Evolutionary conservation across 2,113 vertebrate species (phyloP), one percentile per base, ranked within the genome.

Genomic region (Leuciscus idus): DNA sequence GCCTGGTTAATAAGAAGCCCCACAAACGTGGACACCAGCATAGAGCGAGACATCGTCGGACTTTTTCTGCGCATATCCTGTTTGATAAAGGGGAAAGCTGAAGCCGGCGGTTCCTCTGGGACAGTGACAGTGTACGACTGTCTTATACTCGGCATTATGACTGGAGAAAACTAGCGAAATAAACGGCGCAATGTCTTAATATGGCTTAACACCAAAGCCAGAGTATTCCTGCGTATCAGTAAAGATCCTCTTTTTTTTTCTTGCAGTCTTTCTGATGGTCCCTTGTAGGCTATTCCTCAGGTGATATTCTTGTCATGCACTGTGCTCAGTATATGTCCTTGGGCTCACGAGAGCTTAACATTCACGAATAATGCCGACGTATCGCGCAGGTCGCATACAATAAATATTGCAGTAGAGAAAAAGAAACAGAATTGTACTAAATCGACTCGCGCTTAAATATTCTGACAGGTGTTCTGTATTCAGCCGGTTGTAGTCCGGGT

Each of bases 1-100:
- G 96, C 96, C 93, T 97, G 97, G 95, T 97, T 97, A 94, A 99
- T 96, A 89, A 99, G 96, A 61, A 99, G 95, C 84, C 97, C 97
- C 92, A 97, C 96, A 92, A 98, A 97, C 4, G 96, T 96, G 85
- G 97, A 97, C 85, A 98, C 94, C 92, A 99, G 94, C 93, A 96
- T 90, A 59, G 97, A 97, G 6, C 96, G 96, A 8, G 97, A 96
- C 81, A 97, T 88, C 0, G 93, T 82, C 59, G 92, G 90, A 55
- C 88, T 28, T 91, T 95, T 95, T 50, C 93, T 89, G 70, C 96
- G 95, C 91, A 96, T 89, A 68, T 97, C 96, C 89, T 94, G 93
- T 82, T 94, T 95, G 87, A 95, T 93, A 87, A 94, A 87, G 8
- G 94, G 93, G 84, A 96, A 93, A 15, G 92, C 90, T 82, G 94